phyloP scores from a whole-genome alignment of 2,888 invertebrate genomes.

The Drosophila macrospina region DNA sequence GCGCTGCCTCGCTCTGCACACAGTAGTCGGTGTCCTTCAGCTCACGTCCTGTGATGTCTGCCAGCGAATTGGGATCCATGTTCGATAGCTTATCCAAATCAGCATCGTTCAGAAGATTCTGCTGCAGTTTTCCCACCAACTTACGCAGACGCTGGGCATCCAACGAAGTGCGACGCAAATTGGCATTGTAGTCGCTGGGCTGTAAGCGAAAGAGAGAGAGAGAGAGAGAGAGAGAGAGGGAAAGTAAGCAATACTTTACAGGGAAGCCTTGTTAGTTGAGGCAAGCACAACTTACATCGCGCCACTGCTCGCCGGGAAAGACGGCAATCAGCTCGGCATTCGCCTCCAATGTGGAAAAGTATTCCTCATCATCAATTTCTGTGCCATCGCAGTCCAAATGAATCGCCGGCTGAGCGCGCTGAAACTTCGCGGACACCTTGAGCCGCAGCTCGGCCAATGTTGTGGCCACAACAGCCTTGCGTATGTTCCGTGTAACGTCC shows the following conservation, averaged over 20 bases:
- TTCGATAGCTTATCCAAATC: conserved; percentile 93
- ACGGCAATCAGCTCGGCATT: conserved; percentile 94
- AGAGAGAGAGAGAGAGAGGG: too few species aligned
- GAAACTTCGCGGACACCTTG: conserved; percentile 91
- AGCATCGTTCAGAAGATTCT: conserved; percentile 92
- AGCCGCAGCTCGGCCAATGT: conserved; percentile 91
- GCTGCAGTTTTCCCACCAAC: conserved; percentile 90
- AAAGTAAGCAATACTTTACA: too few species aligned
- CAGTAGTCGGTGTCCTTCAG: conserved; percentile 87
- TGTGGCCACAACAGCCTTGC: conserved; percentile 92
- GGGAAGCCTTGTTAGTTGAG: not conserved
- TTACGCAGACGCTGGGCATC: conserved; percentile 87
- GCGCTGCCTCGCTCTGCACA: conserved; percentile 92
- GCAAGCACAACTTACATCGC: conserved; percentile 77
- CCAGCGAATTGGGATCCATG: conserved; percentile 94
- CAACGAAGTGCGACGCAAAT: conserved; percentile 64
- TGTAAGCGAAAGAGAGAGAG: conserved; percentile 7
- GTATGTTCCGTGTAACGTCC: conserved; percentile 91
- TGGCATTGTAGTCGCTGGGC: conserved; percentile 74
- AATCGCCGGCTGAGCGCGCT: conserved; percentile 88
- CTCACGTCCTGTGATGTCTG: conserved; percentile 89
- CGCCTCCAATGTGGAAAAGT: conserved; percentile 94
- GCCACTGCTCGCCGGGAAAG: conserved; percentile 91
- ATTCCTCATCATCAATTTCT: conserved; percentile 97
- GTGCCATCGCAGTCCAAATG: conserved; percentile 96